Evolutionary conservation across 2,797 vertebrate species (phyloP).

Genomic region (Sebastes jordani): DNA sequence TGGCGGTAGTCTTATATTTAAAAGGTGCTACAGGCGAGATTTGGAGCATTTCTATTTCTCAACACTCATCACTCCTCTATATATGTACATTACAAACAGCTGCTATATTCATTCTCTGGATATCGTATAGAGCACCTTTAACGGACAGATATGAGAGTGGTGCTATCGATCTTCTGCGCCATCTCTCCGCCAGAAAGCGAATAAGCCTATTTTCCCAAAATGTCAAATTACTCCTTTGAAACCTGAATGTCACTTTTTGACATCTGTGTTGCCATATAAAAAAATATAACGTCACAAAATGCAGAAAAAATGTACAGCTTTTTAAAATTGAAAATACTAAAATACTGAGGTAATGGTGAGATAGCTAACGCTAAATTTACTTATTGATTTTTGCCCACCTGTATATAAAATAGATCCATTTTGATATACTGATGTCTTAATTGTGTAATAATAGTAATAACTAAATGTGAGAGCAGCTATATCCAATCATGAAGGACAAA

Average conservation of each 20-base stretch:
- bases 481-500: background rate
- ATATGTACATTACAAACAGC: too few relatives aligned
- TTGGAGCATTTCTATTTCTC: too few relatives aligned
- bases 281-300: background rate
- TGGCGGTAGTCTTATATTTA: background rate
- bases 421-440: background rate
- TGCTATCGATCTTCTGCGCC: background rate
- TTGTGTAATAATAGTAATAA: background rate
- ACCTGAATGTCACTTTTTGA: background rate
- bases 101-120: too few relatives aligned
- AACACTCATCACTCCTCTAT: rapidly evolving
- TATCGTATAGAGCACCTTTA: too few relatives aligned
- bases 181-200: background rate
- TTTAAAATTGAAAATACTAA: background rate
- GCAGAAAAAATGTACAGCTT: background rate
- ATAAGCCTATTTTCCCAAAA: background rate
- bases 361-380: too few relatives aligned
- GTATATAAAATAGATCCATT: too few relatives aligned
- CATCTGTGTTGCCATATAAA: background rate
- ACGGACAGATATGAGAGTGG: background rate
- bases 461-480: background rate
- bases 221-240: background rate
- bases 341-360: background rate
- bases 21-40: too few relatives aligned
- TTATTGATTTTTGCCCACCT: too few relatives aligned